Conservation (phyloP, 2,888 invertebrate species). For the Metalampra italica region DNA sequence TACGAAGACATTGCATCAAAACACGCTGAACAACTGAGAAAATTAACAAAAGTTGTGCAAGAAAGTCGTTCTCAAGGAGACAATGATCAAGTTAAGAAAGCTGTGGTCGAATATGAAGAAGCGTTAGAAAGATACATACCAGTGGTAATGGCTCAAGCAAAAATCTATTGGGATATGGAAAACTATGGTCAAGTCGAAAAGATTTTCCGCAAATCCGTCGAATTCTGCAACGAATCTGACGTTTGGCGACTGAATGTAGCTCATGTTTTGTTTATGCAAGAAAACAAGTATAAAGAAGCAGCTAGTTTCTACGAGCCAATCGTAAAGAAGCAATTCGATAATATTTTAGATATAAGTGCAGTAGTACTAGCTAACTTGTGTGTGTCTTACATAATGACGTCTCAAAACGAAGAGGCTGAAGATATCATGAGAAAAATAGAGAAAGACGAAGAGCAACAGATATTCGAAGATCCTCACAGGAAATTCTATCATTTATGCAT, state of each 20-base stretch:
- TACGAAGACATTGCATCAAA: slow-evolving; percentile 96
- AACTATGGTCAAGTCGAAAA: slow-evolving; percentile 98
- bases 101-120: slow-evolving; percentile 94
- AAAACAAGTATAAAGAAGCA: slow-evolving; percentile 98
- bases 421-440: slow-evolving; percentile 99
- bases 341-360: slow-evolving; percentile 97
- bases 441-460: slow-evolving; percentile 96
- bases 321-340: slow-evolving; percentile 95
- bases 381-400: slow-evolving; percentile 99
- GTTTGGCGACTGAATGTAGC: slow-evolving; percentile 99
- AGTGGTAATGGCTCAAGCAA: slow-evolving; percentile 99
- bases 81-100: slow-evolving; percentile 92
- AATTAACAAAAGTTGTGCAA: slow-evolving; percentile 95
- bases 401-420: slow-evolving; percentile 99
- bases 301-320: slow-evolving; percentile 99
- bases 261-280: slow-evolving; percentile 99
- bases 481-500: slow-evolving; percentile 98
- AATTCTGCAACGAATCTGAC: slow-evolving; percentile 98
- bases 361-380: slow-evolving; percentile 98
- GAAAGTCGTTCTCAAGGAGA: slow-evolving; percentile 93
- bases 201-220: slow-evolving; percentile 97
- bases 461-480: slow-evolving; percentile 94
- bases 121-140: slow-evolving; percentile 95
- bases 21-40: slow-evolving; percentile 92
- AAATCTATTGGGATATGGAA: slow-evolving; percentile 98